Conservation (phyloP, 2,113 vertebrate species). For the Mola mola region DNA sequence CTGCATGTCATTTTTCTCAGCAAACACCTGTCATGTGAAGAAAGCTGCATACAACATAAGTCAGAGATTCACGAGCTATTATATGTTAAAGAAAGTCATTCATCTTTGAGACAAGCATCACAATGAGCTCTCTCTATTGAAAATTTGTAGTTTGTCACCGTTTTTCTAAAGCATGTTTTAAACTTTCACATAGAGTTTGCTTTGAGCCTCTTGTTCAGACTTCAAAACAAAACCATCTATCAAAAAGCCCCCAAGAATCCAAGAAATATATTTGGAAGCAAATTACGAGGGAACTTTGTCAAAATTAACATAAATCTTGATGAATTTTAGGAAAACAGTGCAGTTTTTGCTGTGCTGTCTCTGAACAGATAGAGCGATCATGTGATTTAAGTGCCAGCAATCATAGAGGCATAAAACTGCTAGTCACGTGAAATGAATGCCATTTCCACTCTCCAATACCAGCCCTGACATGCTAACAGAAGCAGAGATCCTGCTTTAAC, state of each 20-base stretch:
- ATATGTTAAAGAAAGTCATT: conserved; percentile 51
- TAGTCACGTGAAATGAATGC: conserved; percentile 5
- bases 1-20: conserved; percentile 27
- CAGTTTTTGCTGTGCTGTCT: conserved; percentile 4
- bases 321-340: background rate
- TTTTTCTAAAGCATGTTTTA: background rate
- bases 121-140: conserved; percentile 13
- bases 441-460: background rate
- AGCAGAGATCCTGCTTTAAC: background rate
- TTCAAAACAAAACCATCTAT: too few relatives aligned
- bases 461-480: background rate
- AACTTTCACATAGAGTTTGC: conserved; percentile 1
- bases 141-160: background rate
- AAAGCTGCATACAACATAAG: conserved; percentile 5
- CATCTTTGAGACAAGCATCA: conserved; percentile 27
- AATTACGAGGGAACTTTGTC: background rate
- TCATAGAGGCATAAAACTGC: conserved; percentile 17
- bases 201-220: conserved; percentile 6
- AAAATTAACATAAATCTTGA: conserved; percentile 10
- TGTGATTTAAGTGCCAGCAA: conserved; percentile 25
- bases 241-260: background rate
- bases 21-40: conserved; percentile 51
- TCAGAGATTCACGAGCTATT: conserved; percentile 19
- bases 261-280: background rate
- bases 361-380: conserved; percentile 6